Conservation (phyloP, 2,113 vertebrate species). For the Oreochromis niloticus region DNA sequence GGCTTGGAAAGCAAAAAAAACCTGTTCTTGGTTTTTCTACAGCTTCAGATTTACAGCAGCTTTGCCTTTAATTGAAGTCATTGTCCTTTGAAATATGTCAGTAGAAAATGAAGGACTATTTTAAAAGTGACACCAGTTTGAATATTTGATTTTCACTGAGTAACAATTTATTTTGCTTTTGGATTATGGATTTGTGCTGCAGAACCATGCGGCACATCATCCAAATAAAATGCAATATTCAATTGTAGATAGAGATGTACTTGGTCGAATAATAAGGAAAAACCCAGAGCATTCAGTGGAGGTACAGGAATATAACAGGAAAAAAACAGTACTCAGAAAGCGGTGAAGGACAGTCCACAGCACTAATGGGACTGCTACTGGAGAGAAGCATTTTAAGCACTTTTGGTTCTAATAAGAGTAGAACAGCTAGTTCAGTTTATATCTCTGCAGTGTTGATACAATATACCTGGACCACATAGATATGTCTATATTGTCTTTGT, state of each 20-base stretch:
- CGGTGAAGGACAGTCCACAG: not conserved
- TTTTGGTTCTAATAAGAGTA: not conserved
- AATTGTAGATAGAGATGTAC: not conserved
- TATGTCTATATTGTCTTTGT: slow-evolving; percentile 26
- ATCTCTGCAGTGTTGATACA: slow-evolving; percentile 9
- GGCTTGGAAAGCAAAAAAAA: not conserved
- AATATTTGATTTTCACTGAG: not conserved
- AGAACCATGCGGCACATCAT: not conserved
- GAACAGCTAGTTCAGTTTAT: not conserved
- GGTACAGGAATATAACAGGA: not conserved
- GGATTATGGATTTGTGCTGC: not conserved
- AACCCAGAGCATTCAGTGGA: not conserved
- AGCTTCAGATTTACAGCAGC: not conserved
- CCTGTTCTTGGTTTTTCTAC: not conserved
- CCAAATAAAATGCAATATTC: not conserved
- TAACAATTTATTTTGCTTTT: not conserved
- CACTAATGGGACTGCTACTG: not conserved
- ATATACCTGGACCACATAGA: not conserved
- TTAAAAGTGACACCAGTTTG: not conserved
- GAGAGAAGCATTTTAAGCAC: not conserved
- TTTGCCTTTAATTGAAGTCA: not conserved
- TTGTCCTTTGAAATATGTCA: not conserved
- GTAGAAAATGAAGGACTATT: not conserved
- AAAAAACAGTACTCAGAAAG: not conserved
- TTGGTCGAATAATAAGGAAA: not conserved